Evolutionary conservation across 2,797 vertebrate species (phyloP), one percentile per base, ranked within the genome.

Genomic region (Rhyacichthys aspro): DNA sequence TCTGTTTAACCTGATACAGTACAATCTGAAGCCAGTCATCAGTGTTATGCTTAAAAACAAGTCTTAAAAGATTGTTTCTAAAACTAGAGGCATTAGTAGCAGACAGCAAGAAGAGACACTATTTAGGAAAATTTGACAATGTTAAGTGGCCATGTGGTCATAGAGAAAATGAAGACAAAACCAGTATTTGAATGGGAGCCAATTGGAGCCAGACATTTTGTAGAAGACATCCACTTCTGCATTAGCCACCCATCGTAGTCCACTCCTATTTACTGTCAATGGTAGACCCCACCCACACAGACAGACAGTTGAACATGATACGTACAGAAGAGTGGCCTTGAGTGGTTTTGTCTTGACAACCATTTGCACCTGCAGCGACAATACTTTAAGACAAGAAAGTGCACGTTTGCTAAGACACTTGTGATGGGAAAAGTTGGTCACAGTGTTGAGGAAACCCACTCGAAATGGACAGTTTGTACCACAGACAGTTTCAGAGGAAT

Each of bases 361-460:
- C 45, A 18, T 56, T 52, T 69, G 16, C 2, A 58, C 48, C 56
- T 19, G 43, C 14, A 53, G 50, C 53, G 43, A 48, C 66, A 66
- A 57, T 18, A 69, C 41, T 61, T 59, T 11, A 68, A 59, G 56
- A 70, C 43, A 48, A 44, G 2, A 1, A 54, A 14, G 53, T 66
- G 62, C 57, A 70, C 46, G 23, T 65, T 39, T 12, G 14, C 58
- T 64, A 60, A 75, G 57, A 80, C 66, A 54, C 53, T 65, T 65
- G 59, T 61, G 59, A 61, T 36, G 50, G 59, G 63, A 15, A n/a
- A 34, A 43, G 43, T 1, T 36, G 55, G 45, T 91, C 90, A 76
- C 72, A 72, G 83, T 83, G 84, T 76, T 41, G 43, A 8, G 34
- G 41, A 66, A 78, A 39, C 11, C 38, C 14, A 65, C 65, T 60